Percentiles rank a stretch among this genome's conserved stretches.
Evolutionary conservation across 2,888 invertebrate species (phyloP).

Genomic region (Rhagium mordax): DNA sequence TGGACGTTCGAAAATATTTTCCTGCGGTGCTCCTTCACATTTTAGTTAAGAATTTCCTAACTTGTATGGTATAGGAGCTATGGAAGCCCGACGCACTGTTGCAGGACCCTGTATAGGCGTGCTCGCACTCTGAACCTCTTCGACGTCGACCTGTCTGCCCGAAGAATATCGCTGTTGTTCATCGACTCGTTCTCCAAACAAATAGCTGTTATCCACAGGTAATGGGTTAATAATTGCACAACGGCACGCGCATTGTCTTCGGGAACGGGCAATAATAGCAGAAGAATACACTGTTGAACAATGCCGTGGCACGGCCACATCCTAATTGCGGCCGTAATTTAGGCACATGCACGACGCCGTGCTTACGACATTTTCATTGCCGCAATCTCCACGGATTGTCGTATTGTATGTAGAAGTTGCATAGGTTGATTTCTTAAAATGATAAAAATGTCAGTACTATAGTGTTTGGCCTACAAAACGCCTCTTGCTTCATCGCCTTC

Average conservation of each 20-base stretch:
- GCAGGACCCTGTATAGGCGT: no score
- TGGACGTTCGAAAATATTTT: no score
- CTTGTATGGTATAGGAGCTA: no score
- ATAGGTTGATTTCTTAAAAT: neutral
- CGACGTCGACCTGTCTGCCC: no score
- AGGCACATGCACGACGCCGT: constrained; percentile 1
- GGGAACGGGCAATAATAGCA: constrained; percentile 11
- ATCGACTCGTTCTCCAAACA: neutral
- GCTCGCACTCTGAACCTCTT: no score
- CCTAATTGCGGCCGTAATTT: constrained; percentile 30
- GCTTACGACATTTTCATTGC: constrained; percentile 28
- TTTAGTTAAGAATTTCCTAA: no score
- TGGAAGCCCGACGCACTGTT: no score
- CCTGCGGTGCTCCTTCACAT: no score
- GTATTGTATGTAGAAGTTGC: neutral
- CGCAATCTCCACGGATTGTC: neutral
- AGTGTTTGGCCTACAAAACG: neutral
- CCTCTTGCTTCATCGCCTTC: no score
- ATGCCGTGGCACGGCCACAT: constrained; percentile 10
- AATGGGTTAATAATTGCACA: neutral
- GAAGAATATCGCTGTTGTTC: neutral
- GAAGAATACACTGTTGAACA: constrained; percentile 9
- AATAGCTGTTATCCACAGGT: constrained; percentile 3
- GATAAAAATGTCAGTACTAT: neutral
- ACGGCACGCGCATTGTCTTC: constrained; percentile 13